phyloP scores from a whole-genome alignment of 2,888 invertebrate species.

The Tipula vernalis region DNA sequence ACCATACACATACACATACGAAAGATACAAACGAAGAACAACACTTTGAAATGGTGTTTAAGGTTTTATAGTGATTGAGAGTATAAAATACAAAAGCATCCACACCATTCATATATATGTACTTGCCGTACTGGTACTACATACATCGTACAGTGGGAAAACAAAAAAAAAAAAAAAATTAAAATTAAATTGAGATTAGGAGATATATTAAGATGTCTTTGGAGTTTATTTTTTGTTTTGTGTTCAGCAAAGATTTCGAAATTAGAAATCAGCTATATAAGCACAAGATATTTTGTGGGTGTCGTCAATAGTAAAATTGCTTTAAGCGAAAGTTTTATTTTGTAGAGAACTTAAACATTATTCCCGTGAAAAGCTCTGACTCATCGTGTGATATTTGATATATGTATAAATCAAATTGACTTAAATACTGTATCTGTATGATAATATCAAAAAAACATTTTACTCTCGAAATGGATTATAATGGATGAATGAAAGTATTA shows the following conservation, averaged over 20 bases:
- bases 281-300: not conserved
- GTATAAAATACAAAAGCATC: not conserved
- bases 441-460: not conserved
- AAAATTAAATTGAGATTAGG: not conserved
- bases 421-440: not conserved
- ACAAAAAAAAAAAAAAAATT: not conserved
- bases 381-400: not conserved
- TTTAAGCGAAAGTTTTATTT: not conserved
- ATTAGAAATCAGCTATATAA: not conserved
- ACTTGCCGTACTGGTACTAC: not conserved
- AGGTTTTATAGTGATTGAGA: not conserved
- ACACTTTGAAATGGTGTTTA: not conserved
- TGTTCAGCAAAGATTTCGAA: not conserved
- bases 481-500: not conserved
- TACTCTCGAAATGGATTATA: not conserved
- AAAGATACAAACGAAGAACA: not conserved
- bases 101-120: not conserved
- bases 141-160: not conserved
- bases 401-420: not conserved
- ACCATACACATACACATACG: not conserved
- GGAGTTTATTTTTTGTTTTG: not conserved
- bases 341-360: not conserved
- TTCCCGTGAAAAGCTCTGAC: not conserved
- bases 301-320: not conserved
- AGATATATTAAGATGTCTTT: not conserved